Conservation (phyloP, 2,113 vertebrate species). For the Illadopsis cleaveri region DNA sequence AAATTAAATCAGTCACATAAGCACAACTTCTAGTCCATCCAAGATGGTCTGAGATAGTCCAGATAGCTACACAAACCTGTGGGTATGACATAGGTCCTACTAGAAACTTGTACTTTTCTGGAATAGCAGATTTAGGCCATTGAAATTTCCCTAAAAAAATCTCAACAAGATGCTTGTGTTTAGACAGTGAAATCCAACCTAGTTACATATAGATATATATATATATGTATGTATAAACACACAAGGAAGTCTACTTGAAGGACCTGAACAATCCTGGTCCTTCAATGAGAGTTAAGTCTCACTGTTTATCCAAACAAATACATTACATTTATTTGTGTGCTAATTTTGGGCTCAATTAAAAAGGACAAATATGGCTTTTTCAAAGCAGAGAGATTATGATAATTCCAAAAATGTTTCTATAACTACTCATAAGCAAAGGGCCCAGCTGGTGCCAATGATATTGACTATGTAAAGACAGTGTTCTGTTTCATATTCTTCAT, state of each 20-base stretch:
- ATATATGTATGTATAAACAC: neutral
- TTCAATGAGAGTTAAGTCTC: neutral
- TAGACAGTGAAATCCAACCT: neutral
- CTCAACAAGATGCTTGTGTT: neutral
- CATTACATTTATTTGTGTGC: neutral
- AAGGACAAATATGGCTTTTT: neutral
- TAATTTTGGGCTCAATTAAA: neutral
- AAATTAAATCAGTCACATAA: neutral
- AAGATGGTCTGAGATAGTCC: neutral
- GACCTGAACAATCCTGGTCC: neutral
- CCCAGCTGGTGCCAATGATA: neutral
- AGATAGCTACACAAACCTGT: neutral
- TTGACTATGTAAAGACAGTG: neutral
- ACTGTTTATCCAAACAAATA: neutral
- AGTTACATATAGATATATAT: neutral
- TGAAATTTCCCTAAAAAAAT: neutral
- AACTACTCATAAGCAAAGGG: neutral
- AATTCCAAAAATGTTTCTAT: neutral
- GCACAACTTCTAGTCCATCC: neutral
- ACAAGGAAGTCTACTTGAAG: neutral
- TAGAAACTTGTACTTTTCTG: neutral
- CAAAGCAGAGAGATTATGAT: neutral
- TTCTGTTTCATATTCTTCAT: neutral
- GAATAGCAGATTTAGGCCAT: neutral
- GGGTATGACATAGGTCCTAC: neutral